A percentile compares a stretch with the other conserved stretches of the same genome.
Evolutionary conservation across 2,113 vertebrate genomes (phyloP).

Genomic region (Upupa epops): DNA sequence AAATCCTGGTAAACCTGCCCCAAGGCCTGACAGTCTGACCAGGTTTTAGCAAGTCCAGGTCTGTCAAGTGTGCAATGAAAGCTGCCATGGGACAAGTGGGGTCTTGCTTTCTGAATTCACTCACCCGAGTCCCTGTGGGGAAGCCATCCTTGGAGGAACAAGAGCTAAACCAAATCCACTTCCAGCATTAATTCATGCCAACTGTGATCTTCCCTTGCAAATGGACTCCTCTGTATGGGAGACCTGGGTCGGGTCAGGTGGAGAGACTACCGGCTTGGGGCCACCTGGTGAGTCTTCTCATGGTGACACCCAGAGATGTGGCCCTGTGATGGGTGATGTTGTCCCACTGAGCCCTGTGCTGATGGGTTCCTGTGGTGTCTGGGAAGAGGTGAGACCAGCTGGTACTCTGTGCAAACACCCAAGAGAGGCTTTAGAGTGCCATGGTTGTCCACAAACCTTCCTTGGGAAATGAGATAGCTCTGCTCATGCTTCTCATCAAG

Average conservation of each 20-base stretch:
- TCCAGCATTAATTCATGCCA: not conserved
- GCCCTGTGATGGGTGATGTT: not conserved
- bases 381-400: not conserved
- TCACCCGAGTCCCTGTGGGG: too few species aligned
- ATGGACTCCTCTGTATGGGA: not conserved
- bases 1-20: not conserved
- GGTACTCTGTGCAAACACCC: not conserved
- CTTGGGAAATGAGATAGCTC: not conserved
- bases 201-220: not conserved
- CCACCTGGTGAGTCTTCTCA: not conserved
- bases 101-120: not conserved
- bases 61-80: not conserved
- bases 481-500: not conserved
- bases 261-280: accelerated
- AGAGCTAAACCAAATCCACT: not conserved
- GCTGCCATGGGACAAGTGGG: accelerated
- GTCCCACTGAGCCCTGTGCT: not conserved
- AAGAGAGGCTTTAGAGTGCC: not conserved
- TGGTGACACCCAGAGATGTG: not conserved
- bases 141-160: not conserved
- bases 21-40: not conserved
- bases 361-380: not conserved
- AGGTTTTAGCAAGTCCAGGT: not conserved
- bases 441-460: not conserved
- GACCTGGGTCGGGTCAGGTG: accelerated